Evolutionary conservation across 2,113 vertebrate species (phyloP).

Genomic region (Dicrurus megarhynchus): DNA sequence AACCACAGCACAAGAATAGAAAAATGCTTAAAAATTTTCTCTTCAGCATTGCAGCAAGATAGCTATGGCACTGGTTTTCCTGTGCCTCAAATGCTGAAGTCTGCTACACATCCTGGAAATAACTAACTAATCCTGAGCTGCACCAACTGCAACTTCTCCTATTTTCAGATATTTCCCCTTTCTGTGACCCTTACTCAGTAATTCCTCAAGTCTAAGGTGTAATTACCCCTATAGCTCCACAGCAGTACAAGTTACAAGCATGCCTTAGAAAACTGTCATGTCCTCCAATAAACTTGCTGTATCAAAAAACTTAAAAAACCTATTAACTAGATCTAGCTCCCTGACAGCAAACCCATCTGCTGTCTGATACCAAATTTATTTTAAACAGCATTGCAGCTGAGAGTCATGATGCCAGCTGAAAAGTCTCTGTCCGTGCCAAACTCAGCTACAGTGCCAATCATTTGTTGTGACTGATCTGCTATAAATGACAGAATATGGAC

Average conservation of each 20-base stretch:
- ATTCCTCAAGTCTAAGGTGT: not conserved
- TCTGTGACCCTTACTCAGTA: not conserved
- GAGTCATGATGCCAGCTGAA: not conserved
- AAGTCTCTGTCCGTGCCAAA: not conserved
- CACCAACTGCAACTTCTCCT: not conserved
- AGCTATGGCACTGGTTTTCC: not conserved
- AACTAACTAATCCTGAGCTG: not conserved
- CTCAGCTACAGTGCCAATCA: not conserved
- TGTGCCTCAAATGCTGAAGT: not conserved
- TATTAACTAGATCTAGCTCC: not conserved
- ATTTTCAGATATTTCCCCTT: not conserved
- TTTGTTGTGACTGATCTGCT: not conserved
- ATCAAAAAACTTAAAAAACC: not conserved
- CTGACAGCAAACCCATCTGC: not conserved
- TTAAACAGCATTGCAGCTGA: not conserved
- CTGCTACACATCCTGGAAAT: not conserved
- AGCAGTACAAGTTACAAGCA: not conserved
- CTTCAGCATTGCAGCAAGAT: not conserved
- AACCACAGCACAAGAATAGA: not conserved
- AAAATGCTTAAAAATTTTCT: not conserved
- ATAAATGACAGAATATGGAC: not conserved
- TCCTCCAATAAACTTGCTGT: not conserved
- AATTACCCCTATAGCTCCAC: not conserved
- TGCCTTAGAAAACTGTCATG: not conserved
- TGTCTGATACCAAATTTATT: slow-evolving; percentile 13